Conservation (phyloP, 2,888 invertebrate species). For the Ormyrus thymus region DNA sequence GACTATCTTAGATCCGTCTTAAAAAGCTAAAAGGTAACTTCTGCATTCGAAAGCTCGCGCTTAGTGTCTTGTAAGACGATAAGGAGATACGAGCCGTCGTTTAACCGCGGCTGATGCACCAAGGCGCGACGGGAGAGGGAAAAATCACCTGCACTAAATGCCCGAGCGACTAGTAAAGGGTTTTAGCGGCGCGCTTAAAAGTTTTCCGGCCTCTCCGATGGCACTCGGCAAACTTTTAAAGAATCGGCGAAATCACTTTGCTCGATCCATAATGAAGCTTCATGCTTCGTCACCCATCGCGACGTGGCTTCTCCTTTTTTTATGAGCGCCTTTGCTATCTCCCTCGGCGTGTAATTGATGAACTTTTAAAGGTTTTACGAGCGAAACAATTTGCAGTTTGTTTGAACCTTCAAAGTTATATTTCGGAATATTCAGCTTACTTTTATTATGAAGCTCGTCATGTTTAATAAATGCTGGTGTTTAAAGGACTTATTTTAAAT, state of each 20-base stretch:
- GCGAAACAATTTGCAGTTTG: conserved; percentile 3
- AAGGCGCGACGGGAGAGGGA: neutral
- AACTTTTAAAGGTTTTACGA: conserved; percentile 32
- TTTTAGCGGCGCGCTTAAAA: conserved; percentile 43
- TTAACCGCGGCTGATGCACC: conserved; percentile 9
- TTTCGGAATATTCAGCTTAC: no score
- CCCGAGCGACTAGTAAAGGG: conserved; percentile 35
- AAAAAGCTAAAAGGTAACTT: conserved; percentile 39
- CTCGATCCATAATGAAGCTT: conserved; percentile 49
- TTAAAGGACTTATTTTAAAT: no score
- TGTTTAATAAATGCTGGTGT: no score
- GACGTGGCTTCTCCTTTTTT: conserved; percentile 9
- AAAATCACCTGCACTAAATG: conserved; percentile 47
- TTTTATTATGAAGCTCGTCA: no score
- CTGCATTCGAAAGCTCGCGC: conserved; percentile 45
- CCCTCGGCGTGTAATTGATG: conserved; percentile 28
- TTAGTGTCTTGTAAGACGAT: conserved; percentile 51
- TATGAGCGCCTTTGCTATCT: neutral
- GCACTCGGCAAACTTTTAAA: conserved; percentile 32
- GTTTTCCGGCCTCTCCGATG: conserved; percentile 15
- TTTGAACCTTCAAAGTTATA: no score
- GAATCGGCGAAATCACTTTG: conserved; percentile 49
- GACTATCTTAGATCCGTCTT: conserved; percentile 21
- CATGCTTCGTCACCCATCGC: conserved; percentile 34
- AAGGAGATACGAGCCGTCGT: conserved; percentile 49